These are phyloP conservation scores for Phyllotis vaccarum DNA, from an alignment of 2,797 vertebrate genomes.

Conservation along the genomic window DNA sequence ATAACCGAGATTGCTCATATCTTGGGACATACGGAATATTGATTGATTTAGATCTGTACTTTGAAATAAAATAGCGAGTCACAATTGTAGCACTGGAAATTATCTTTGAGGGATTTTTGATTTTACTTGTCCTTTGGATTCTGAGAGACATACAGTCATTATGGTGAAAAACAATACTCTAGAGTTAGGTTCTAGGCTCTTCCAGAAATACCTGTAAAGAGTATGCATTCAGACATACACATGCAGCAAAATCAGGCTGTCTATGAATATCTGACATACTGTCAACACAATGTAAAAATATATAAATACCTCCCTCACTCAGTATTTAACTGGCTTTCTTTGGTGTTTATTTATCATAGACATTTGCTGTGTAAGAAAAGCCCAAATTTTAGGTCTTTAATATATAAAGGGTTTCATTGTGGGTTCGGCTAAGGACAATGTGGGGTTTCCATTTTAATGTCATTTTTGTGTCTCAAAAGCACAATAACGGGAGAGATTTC, in stretches of 20 bases:
- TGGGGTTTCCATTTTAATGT: constrained; percentile 56
- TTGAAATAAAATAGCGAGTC: constrained; percentile 15
- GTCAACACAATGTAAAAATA: constrained; percentile 13
- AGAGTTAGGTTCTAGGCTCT: background rate
- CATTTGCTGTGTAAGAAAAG: background rate
- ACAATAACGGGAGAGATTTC: constrained; percentile 79
- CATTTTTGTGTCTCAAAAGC: constrained; percentile 59
- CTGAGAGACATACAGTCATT: background rate
- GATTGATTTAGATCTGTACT: background rate
- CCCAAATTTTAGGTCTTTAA: background rate
- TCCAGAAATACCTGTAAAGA: background rate
- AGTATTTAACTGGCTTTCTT: background rate
- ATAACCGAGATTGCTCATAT: background rate
- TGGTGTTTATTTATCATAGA: constrained; percentile 7
- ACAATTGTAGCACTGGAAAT: background rate
- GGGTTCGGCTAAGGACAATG: background rate
- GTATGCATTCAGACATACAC: background rate
- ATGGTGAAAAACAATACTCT: background rate
- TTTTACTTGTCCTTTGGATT: background rate
- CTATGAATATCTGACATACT: background rate
- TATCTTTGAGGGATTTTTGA: background rate
- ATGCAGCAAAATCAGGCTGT: background rate
- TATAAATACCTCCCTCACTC: background rate
- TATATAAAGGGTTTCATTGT: background rate
- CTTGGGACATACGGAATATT: background rate